A percentile compares a stretch with the other conserved stretches of the same genome.
Conservation (phyloP, 1,140 invertebrate genomes). For the Diachasma alloeum region DNA sequence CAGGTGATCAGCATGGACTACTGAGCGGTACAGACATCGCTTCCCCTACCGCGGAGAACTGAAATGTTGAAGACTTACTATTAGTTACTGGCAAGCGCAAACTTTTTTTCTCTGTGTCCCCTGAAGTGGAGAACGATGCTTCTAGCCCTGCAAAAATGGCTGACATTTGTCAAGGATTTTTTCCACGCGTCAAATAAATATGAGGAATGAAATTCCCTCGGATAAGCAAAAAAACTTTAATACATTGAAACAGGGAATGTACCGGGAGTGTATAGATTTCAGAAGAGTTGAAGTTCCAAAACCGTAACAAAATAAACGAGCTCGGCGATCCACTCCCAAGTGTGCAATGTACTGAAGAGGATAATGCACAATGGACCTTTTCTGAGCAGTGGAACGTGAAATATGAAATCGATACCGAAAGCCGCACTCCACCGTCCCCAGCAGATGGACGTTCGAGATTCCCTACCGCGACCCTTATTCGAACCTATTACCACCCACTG, state of each 20-base stretch:
- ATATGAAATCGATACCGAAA: conserved; percentile 48
- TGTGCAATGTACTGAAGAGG: conserved; percentile 4
- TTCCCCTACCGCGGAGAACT: too few relatives aligned
- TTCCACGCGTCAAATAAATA: background rate
- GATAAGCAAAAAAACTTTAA: background rate
- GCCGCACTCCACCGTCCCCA: conserved; percentile 23
- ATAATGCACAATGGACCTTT: conserved; percentile 37
- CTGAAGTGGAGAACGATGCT: too few relatives aligned
- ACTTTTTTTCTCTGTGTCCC: too few relatives aligned
- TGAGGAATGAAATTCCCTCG: background rate
- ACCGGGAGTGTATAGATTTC: background rate
- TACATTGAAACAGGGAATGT: background rate
- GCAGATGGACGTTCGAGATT: conserved; percentile 20
- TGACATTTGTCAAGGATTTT: background rate
- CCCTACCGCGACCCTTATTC: background rate
- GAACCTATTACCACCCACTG: background rate
- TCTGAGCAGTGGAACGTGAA: conserved; percentile 38
- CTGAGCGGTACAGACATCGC: too few relatives aligned
- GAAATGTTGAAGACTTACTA: too few relatives aligned
- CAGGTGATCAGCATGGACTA: too few relatives aligned
- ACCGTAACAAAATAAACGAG: conserved; percentile 31
- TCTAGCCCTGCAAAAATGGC: too few relatives aligned
- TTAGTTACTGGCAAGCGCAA: too few relatives aligned
- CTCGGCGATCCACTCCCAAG: conserved; percentile 29
- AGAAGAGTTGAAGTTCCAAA: conserved; percentile 23